Evolutionary conservation across 2,888 invertebrate genomes (phyloP), one percentile per base, ranked within the genome.

Genomic region (Koerneria pararmatus): DNA sequence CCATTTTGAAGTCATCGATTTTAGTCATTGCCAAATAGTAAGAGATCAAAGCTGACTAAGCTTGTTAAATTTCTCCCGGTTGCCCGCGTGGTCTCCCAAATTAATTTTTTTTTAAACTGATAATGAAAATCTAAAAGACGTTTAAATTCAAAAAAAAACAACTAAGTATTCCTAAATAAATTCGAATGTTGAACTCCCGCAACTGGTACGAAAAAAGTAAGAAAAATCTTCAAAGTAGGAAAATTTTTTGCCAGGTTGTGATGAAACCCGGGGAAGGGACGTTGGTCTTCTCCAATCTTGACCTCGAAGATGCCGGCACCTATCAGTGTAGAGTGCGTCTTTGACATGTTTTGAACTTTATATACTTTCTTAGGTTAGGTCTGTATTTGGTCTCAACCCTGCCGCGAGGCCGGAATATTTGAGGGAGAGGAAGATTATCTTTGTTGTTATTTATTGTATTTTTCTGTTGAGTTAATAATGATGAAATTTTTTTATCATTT

Each of bases 281-380:
- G 29, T 68, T 74, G 48, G 75, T 77, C 22, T 79, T 82, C 69
- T 73, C 74, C 24, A 68, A 73, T n/a, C 68, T 82, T 65, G 73
- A 71, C 49, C 75, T 71, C 51, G 66, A 70, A 0, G 82, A 82
- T 61, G 76, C 76, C 11, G 82, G 82, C 51, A 54, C 70, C 34
- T 82, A 82, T 66, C 72, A 75, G 24, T 77, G 91, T 94, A 35
- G 11, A 27, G 91, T 95, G 77, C 90, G 91, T 15, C 8, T 66
- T 41, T 41, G 11, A 41, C 46, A 41, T 41, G 46, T n/a, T 41
- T n/a, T 41, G 11, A 15, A 15, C 11, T 41, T 11, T n/a, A 15
- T 15, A 41, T 41, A 15, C 46, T n/a, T n/a, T 11, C 46, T 41
- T n/a, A n/a, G n/a, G n/a, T 15, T 41, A 41, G 11, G 46, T 41